Evolutionary conservation across 2,888 invertebrate genomes (phyloP).

Genomic region (Pristionchus fissidentatus): DNA sequence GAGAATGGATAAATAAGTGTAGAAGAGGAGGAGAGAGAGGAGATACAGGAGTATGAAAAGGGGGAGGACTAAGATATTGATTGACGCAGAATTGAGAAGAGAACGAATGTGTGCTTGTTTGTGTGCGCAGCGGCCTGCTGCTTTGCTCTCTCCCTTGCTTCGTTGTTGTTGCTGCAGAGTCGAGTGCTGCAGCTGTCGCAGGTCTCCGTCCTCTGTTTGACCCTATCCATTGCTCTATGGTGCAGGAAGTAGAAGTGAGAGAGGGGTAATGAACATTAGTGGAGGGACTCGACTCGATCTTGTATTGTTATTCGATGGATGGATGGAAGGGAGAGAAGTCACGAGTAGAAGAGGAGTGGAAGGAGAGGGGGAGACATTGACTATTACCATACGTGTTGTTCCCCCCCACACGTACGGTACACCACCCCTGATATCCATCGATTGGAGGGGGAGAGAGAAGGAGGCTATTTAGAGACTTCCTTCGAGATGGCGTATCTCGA

Average conservation of each 20-base stretch:
- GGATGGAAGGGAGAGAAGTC: not conserved
- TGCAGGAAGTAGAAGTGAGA: not conserved
- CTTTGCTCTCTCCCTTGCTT: not conserved
- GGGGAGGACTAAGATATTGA: slow-evolving; percentile 33
- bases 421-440: not conserved
- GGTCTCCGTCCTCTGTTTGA: not conserved
- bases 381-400: slow-evolving; percentile 38
- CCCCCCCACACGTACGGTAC: not conserved
- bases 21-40: not conserved
- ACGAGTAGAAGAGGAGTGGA: not conserved
- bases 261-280: slow-evolving; percentile 31
- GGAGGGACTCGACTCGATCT: slow-evolving; percentile 12
- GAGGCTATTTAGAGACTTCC: not conserved
- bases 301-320: slow-evolving; percentile 30
- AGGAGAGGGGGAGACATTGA: not conserved
- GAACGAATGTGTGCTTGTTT: not conserved
- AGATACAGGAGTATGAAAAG: slow-evolving; percentile 38
- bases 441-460: not conserved
- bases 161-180: too few relatives aligned
- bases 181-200: too few relatives aligned
- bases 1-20: slow-evolving; percentile 39
- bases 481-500: not conserved
- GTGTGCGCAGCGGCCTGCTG: not conserved
- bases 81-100: not conserved
- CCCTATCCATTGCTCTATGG: slow-evolving; percentile 18